Evolutionary conservation across 2,888 invertebrate species (phyloP), one percentile per base, ranked within the genome.

Genomic region (Eupsilia transversa): DNA sequence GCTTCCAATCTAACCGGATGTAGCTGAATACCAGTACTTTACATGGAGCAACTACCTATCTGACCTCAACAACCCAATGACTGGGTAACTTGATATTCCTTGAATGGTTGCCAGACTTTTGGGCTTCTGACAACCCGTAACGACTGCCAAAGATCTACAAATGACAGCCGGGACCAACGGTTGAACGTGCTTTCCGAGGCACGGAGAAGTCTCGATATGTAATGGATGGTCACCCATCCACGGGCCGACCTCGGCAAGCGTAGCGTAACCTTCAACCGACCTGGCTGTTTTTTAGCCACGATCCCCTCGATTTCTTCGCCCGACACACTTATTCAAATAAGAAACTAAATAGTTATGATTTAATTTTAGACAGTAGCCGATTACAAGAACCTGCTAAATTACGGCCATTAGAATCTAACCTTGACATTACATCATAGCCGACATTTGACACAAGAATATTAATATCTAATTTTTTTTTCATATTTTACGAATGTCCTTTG

Each of bases 361-460:
- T n/a, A n/a, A n/a, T n/a, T 71, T 74, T 68, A 73, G 38, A 60
- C 64, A 46, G 73, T 67, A 74, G 60, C 23, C 30, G 14, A 57
- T 66, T 46, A 54, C 7, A 65, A 78, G 57, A 67, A 71, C 38
- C 30, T n/a, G 61, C 61, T 65, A 63, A 68, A 72, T 49, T 43
- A 52, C 41, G 12, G 12, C 49, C 49, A 63, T 63, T 54, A 59
- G 17, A 41, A 77, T 66, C 17, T 52, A 59, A 70, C 82, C 84
- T 82, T 84, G 82, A 52, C 84, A 64, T 46, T 52, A 38, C 9
- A 6, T 35, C n/a, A 52, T 33, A 56, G 49, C 66, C 33, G 83
- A 75, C 76, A 80, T 80, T 82, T 72, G 69, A 69, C 65, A 57
- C 65, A 30, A 66, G 64, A 74, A 72, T 80, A 72, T 72, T 69